Evolutionary conservation across 1,140 invertebrate species (phyloP).

Genomic region (Druon quercuslanigerum): DNA sequence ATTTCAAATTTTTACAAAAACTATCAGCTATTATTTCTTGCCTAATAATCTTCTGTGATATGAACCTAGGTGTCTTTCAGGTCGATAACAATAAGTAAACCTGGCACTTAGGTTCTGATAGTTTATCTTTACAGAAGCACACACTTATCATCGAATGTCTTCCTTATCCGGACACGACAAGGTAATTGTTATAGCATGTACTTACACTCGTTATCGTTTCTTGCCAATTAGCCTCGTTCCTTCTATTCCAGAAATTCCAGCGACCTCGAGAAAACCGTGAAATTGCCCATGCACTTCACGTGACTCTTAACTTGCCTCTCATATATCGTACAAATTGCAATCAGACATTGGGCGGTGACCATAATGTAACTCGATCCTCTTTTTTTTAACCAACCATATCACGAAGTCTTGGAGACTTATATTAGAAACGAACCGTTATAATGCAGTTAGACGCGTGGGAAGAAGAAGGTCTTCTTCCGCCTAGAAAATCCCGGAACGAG

Average conservation of each 20-base stretch:
- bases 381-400: conserved; percentile 39
- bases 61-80: too few species aligned
- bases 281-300: conserved; percentile 36
- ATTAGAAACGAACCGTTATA: conserved; percentile 67
- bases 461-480: conserved; percentile 73
- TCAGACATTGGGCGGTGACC: background rate
- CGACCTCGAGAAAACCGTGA: conserved; percentile 40
- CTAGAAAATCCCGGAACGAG: conserved; percentile 58
- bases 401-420: conserved; percentile 36
- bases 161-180: conserved; percentile 9
- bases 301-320: conserved; percentile 38
- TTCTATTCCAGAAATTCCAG: conserved; percentile 45
- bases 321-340: background rate
- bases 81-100: background rate
- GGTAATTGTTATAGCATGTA: conserved; percentile 48
- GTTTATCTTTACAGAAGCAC: background rate
- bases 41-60: too few species aligned
- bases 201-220: conserved; percentile 47
- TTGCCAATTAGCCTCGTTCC: conserved; percentile 60
- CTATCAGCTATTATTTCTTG: too few species aligned
- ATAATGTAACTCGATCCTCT: background rate
- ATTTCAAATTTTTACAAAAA: background rate
- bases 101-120: background rate
- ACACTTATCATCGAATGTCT: conserved; percentile 25
- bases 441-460: conserved; percentile 71